phyloP scores from a whole-genome alignment of 2,888 invertebrate species.

The Dolichopus griseipennis region DNA sequence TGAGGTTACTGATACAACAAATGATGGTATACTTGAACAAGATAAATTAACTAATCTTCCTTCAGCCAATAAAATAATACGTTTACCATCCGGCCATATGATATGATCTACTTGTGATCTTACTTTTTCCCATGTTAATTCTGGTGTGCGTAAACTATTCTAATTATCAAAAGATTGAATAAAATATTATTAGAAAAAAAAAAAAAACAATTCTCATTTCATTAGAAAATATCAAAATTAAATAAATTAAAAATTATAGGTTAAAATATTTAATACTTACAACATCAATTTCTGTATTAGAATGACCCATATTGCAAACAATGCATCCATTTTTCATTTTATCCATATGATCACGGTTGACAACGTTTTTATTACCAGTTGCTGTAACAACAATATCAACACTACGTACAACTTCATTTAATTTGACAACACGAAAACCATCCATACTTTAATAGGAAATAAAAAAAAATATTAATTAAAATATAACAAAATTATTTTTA shows the following conservation, averaged over 20 bases:
- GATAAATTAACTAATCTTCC: constrained; percentile 92
- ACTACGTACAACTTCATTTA: constrained; percentile 86
- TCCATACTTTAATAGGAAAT: constrained; percentile 59
- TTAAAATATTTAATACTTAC: constrained; percentile 44
- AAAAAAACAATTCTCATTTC: too few species aligned
- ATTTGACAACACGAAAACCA: constrained; percentile 87
- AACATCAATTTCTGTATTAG: constrained; percentile 92
- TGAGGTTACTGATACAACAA: constrained; percentile 95
- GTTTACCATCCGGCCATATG: constrained; percentile 95
- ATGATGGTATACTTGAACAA: constrained; percentile 94
- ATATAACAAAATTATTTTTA: too few species aligned
- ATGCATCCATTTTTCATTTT: constrained; percentile 93
- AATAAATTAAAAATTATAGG: not conserved
- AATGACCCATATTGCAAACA: constrained; percentile 95
- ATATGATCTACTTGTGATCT: constrained; percentile 97
- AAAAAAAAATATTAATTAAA: too few species aligned
- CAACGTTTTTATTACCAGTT: constrained; percentile 94
- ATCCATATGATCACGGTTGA: constrained; percentile 91
- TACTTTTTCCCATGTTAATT: constrained; percentile 94
- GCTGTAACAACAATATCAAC: constrained; percentile 97
- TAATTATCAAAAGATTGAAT: constrained; percentile 33
- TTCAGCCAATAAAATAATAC: constrained; percentile 87
- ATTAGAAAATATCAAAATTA: too few species aligned
- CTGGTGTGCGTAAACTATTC: constrained; percentile 86
- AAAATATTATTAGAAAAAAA: too few species aligned